Evolutionary conservation across 2,888 invertebrate genomes (phyloP), one percentile per base, ranked within the genome.

Genomic region (Parnassius smintheus): DNA sequence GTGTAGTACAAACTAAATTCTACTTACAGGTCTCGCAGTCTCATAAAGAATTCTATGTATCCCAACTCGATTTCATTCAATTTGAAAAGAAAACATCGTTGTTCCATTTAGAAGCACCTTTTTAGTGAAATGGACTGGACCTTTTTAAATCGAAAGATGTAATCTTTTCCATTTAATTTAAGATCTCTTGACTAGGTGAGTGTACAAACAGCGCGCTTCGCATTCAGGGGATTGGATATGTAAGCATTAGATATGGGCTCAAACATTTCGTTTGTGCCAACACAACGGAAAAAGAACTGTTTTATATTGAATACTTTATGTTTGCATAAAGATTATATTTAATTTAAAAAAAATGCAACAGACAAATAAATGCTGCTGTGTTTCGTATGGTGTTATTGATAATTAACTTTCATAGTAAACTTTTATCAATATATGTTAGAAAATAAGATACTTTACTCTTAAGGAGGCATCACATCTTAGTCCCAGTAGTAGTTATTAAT

Each of bases 51-150:
- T 59, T 63, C 62, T 59, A 59, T 63, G 59, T 50, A 42, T 45
- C 59, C 59, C 55, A 55, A 63, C 55, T 63, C 58, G 55, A 59
- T 63, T 59, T 48, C 53, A 50, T 59, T 63, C 62, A 59, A 63
- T 63, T 55, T 54, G 59, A 59, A 63, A 59, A 59, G 62, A 59
- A 63, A 63, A 63, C 62, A 63, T 50, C 51, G 62, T 63, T 63
- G 62, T 63, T 63, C 58, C 59, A 59, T 63, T 63, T 63, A 55
- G 62, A 55, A 63, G 35, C 62, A 63, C 62, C 62, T 63, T 63
- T 63, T 51, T 55, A 51, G 50, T 46, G 62, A 59, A 63, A 63
- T 55, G 45, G 59, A 51, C 59, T 58, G 62, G 59, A 63, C 62
- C 59, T 59, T 63, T 61, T 63, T 63, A 55, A 59, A 63, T 63